Percentiles rank a stretch among this genome's conserved stretches.
Evolutionary conservation across 2,113 vertebrate species (phyloP).

Genomic region (Platysteira castanea): DNA sequence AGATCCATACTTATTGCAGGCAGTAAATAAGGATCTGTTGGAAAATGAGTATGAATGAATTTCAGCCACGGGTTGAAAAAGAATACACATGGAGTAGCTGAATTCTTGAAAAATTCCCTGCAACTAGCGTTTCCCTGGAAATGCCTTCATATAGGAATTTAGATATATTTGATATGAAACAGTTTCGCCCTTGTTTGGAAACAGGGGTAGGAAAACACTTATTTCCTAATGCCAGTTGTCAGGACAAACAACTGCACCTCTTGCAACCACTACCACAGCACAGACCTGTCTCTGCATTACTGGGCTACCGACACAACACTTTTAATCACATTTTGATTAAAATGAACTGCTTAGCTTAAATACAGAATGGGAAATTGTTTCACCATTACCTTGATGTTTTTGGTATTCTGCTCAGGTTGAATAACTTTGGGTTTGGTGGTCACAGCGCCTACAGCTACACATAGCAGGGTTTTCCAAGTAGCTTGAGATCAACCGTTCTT

Average conservation of each 20-base stretch:
- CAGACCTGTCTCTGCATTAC: not conserved
- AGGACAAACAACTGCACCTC: not conserved
- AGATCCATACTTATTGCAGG: not conserved
- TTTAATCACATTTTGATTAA: not conserved
- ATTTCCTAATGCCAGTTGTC: not conserved
- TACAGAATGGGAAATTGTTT: not conserved
- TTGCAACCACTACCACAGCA: not conserved
- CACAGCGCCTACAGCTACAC: not conserved
- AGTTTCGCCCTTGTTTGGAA: not conserved
- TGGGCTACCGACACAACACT: not conserved
- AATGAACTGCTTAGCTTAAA: not conserved
- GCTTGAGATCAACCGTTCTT: not conserved
- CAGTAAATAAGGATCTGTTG: not conserved
- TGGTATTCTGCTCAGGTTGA: not conserved
- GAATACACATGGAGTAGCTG: not conserved
- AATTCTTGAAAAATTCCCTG: not conserved
- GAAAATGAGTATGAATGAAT: not conserved
- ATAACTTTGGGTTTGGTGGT: not conserved
- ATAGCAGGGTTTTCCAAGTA: not conserved
- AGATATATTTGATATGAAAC: not conserved
- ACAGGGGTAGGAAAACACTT: not conserved
- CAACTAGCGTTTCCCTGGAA: not conserved
- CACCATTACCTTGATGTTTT: not conserved
- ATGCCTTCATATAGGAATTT: not conserved
- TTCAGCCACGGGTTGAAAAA: not conserved